Evolutionary conservation across 2,113 vertebrate genomes (phyloP), one percentile per base, ranked within the genome.

Genomic region (Psilopsiagon aymara): DNA sequence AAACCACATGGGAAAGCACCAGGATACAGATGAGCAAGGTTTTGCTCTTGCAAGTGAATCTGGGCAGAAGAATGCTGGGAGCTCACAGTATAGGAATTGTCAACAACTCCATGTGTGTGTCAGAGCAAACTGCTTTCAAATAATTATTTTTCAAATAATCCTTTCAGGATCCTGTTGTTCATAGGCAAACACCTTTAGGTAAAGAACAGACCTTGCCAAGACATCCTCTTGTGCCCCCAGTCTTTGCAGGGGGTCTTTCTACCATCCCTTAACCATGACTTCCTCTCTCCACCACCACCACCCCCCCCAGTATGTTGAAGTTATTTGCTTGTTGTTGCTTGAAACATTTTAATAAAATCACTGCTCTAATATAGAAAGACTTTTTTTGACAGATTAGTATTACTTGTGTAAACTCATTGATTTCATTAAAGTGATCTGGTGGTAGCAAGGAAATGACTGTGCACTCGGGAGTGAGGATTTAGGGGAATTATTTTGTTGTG

Each of bases 1-100:
- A 33, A 64, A 31, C 29, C 1, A 0, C 37, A 6, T 0, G 15
- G 59, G 25, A 35, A 43, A 70, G n/a, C 53, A 46, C 27, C 3
- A 2, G 60, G 52, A 33, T 17, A 12, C 44, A 2, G 0, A 10
- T 25, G 29, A 69, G 17, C 44, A 11, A 24, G 15, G 19, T 17
- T 80, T 73, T 53, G 21, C 18, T 39, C 24, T 71, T 7, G 1
- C 7, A 23, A 17, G 43, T 31, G 35, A 18, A 44, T 57, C 66
- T 19, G 44, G 44, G 33, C 17, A 11, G 17, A 60, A 43, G 52
- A 25, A 25, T 24, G 13, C 14, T 27, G 49, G 33, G 43, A 57
- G 23, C 39, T 53, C 1, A 0, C 10, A 28, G 16, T 1, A 1
- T 6, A 6, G 49, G 31, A 33, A 29, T 28, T 19, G 25, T 12